Evolutionary conservation across 2,113 vertebrate species (phyloP).

Genomic region (Plecotus auritus): DNA sequence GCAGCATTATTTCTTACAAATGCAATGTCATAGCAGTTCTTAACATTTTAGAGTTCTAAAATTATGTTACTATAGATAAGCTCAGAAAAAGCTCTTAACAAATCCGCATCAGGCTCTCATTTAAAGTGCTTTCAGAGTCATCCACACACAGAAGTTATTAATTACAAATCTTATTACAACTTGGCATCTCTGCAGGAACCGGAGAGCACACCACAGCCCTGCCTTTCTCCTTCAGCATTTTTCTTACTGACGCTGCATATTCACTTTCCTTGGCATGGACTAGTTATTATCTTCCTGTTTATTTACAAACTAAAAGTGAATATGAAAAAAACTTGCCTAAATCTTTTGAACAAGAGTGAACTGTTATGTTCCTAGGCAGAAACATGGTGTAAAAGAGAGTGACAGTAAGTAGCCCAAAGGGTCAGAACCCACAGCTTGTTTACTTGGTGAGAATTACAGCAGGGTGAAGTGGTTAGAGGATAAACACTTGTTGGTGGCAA

Average conservation of each 20-base stretch:
- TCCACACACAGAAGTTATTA: background rate
- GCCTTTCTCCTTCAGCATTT: background rate
- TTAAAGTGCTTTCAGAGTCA: background rate
- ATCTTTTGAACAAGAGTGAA: background rate
- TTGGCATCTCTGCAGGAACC: background rate
- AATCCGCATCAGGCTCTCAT: background rate
- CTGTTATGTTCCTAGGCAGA: background rate
- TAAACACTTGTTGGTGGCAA: background rate
- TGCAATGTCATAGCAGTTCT: background rate
- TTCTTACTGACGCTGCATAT: background rate
- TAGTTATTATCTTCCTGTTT: constrained; percentile 21
- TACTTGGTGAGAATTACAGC: background rate
- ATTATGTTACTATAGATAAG: background rate
- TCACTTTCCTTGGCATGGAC: background rate
- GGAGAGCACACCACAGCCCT: background rate
- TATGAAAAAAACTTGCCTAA: background rate
- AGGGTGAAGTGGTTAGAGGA: background rate
- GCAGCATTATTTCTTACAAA: constrained; percentile 1
- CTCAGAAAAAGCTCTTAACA: constrained; percentile 8
- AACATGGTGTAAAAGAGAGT: constrained; percentile 26
- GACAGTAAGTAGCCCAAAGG: background rate
- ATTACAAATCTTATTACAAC: constrained; percentile 23
- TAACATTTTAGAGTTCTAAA: background rate
- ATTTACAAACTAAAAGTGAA: constrained; percentile 42
- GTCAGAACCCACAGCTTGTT: background rate